Conservation (phyloP, 2,797 vertebrate genomes). For the Ibycter americanus region DNA sequence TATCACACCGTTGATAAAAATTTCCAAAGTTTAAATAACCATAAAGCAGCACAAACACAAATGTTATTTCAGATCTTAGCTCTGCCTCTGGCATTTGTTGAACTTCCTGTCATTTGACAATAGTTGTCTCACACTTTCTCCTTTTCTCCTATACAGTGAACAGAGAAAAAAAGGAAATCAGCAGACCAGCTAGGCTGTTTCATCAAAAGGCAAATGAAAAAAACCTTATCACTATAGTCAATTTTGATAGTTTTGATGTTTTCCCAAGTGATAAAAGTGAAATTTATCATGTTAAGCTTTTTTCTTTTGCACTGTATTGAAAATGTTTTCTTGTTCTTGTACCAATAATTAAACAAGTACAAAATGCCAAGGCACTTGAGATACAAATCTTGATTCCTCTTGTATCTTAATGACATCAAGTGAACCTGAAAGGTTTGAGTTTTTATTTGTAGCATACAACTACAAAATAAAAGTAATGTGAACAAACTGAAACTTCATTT, state of each 20-base stretch:
- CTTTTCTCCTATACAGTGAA: background rate
- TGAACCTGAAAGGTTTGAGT: background rate
- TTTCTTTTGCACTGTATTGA: background rate
- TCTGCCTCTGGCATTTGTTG: background rate
- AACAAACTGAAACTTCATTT: background rate
- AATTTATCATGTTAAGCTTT: background rate
- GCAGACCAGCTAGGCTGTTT: background rate
- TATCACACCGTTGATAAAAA: background rate
- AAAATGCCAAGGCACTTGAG: background rate
- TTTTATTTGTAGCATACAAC: background rate
- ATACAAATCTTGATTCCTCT: background rate
- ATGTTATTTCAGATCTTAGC: background rate
- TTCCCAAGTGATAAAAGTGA: background rate
- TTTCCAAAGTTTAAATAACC: background rate
- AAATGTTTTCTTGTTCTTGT: background rate
- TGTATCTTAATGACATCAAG: background rate
- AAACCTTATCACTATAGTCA: background rate
- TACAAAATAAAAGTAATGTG: background rate
- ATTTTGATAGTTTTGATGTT: background rate
- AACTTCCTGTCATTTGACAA: background rate
- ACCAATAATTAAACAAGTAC: background rate
- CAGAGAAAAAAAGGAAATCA: background rate
- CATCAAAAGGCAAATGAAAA: background rate
- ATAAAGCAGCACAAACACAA: background rate
- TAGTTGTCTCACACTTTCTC: background rate